A percentile compares a stretch with the other conserved stretches of the same genome.
Conservation (phyloP, 2,888 invertebrate genomes). For the Diadegma fenestrale region DNA sequence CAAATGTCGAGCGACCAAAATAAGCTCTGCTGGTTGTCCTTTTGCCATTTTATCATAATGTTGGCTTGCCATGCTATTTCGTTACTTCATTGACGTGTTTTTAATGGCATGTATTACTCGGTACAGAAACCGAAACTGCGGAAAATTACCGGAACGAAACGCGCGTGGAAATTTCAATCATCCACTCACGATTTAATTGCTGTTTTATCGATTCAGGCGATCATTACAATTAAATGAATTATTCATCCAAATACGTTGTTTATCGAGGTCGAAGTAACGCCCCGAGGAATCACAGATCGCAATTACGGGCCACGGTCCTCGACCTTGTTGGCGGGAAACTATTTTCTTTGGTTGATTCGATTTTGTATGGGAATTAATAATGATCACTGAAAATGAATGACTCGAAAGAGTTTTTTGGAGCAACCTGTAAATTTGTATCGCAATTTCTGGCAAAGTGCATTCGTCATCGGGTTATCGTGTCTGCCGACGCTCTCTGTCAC, state of each 20-base stretch:
- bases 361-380: too few relatives aligned
- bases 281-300: background rate
- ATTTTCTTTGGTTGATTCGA: too few relatives aligned
- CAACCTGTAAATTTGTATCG: background rate
- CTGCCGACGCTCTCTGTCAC: background rate
- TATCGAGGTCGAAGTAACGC: background rate
- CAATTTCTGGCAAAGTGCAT: constrained; percentile 45
- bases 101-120: background rate
- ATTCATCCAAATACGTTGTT: background rate
- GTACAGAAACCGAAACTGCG: too few relatives aligned
- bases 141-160: too few relatives aligned
- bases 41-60: too few relatives aligned
- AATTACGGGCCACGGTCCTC: background rate
- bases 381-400: background rate
- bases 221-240: background rate
- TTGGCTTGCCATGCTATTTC: background rate
- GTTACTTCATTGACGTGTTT: background rate
- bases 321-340: background rate
- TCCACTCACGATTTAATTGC: background rate
- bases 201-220: background rate
- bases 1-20: too few relatives aligned
- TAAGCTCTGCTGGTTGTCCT: too few relatives aligned
- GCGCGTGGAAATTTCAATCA: too few relatives aligned
- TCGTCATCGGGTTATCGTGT: constrained; percentile 36
- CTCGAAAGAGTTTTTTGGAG: too few relatives aligned